A percentile compares a stretch with the other conserved stretches of the same genome.
Evolutionary conservation across 2,113 vertebrate species (phyloP).

Genomic region (Indri indri): DNA sequence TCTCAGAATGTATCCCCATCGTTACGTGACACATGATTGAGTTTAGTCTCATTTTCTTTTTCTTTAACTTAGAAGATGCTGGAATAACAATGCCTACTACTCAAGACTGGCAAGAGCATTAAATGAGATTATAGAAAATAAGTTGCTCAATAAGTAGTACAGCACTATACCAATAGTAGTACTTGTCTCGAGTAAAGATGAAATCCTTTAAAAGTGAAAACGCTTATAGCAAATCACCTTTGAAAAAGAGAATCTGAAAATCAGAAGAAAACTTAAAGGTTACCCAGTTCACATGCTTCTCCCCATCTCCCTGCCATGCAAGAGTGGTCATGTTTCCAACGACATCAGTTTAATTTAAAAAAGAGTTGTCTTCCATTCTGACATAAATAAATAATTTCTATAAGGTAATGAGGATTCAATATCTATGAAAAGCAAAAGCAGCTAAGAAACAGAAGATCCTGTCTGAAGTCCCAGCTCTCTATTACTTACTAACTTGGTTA

Average conservation of each 20-base stretch:
- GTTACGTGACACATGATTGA: neutral
- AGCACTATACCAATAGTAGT: neutral
- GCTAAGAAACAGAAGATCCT: neutral
- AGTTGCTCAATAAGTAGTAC: neutral
- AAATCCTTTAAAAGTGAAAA: conserved; percentile 5
- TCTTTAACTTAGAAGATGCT: neutral
- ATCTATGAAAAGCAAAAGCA: neutral
- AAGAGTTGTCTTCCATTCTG: neutral
- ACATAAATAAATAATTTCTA: neutral
- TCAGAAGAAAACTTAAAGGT: neutral
- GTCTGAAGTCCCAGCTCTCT: neutral
- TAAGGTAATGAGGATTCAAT: neutral
- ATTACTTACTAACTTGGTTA: neutral
- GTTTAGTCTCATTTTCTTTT: neutral
- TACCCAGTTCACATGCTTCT: neutral
- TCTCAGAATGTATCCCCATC: neutral
- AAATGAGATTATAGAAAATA: conserved; percentile 8
- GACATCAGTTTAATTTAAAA: too few relatives aligned
- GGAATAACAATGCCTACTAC: neutral
- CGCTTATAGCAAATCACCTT: conserved; percentile 13
- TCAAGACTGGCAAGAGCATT: neutral
- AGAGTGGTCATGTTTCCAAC: neutral
- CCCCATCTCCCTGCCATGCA: neutral
- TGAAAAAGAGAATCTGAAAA: conserved; percentile 8
- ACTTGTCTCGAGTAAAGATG: neutral